phyloP scores from a whole-genome alignment of 2,113 vertebrate genomes.

The Riparia riparia region DNA sequence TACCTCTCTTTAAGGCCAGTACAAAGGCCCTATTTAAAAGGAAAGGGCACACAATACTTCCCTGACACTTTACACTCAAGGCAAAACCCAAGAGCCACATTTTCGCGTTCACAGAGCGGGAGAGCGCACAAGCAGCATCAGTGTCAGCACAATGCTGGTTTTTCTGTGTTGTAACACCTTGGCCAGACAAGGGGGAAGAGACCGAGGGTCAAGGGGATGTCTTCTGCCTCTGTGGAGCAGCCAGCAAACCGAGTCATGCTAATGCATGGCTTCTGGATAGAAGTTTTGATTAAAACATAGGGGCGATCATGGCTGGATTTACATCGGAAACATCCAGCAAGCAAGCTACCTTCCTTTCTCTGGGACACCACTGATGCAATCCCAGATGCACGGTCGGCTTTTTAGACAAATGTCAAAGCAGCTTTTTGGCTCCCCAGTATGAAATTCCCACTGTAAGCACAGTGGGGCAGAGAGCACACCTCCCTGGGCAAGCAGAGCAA shows the following conservation, averaged over 20 bases:
- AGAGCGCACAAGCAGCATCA: not conserved
- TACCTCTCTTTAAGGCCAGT: not conserved
- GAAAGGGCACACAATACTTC: not conserved
- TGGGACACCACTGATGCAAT: not conserved
- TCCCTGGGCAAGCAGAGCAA: not conserved
- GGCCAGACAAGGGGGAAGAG: not conserved
- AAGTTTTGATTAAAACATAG: not conserved
- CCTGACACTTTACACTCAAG: not conserved
- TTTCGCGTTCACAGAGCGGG: not conserved
- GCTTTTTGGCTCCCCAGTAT: not conserved
- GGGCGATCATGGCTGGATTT: not conserved
- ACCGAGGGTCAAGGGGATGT: accelerated
- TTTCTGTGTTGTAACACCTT: not conserved
- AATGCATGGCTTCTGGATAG: not conserved
- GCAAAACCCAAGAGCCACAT: not conserved
- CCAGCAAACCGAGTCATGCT: not conserved
- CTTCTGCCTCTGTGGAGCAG: not conserved
- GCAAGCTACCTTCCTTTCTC: not conserved
- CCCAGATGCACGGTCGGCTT: not conserved
- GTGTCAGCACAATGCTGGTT: not conserved
- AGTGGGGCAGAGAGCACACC: not conserved
- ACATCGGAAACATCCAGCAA: not conserved
- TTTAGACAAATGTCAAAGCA: not conserved
- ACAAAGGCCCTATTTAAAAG: not conserved
- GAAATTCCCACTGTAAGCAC: not conserved